These are phyloP conservation scores for Uloborus diversus DNA, from an alignment of 1,140 invertebrate genomes.

Conservation along the genomic window DNA sequence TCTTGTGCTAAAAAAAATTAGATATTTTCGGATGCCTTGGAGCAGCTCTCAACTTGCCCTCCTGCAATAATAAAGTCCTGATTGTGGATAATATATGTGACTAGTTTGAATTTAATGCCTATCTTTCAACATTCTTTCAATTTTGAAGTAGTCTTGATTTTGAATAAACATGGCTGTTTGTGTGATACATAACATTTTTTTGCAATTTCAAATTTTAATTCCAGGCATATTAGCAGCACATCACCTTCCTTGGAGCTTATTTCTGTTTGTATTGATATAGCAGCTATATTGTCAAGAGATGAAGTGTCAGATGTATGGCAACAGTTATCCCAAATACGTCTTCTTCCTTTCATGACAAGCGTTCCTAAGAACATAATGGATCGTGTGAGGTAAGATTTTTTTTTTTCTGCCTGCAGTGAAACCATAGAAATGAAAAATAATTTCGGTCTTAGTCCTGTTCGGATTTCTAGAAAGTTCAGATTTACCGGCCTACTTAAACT, in stretches of 20 bases:
- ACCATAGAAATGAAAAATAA: too few species aligned
- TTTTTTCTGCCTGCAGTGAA: neutral
- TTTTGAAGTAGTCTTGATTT: neutral
- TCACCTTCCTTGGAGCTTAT: constrained; percentile 18
- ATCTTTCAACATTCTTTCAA: too few species aligned
- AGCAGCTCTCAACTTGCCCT: too few species aligned
- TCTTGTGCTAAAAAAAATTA: too few species aligned
- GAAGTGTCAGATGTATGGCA: constrained; percentile 36
- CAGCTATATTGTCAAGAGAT: constrained; percentile 18
- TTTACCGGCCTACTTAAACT: neutral
- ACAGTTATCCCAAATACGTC: constrained; percentile 17
- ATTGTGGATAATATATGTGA: too few species aligned
- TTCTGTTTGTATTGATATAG: constrained; percentile 26
- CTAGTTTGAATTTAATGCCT: too few species aligned
- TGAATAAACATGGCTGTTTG: neutral
- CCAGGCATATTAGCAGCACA: constrained; percentile 20
- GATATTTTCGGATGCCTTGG: too few species aligned
- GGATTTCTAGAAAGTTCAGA: neutral
- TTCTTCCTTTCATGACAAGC: constrained; percentile 31
- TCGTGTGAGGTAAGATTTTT: constrained; percentile 20
- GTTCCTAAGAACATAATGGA: constrained; percentile 21
- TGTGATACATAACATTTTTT: too few species aligned
- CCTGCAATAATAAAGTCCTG: too few species aligned
- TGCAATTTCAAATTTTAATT: too few species aligned
- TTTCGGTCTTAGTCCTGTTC: too few species aligned